Conservation (phyloP, 1,140 invertebrate species). For the Drosophila pseudoobscura region DNA sequence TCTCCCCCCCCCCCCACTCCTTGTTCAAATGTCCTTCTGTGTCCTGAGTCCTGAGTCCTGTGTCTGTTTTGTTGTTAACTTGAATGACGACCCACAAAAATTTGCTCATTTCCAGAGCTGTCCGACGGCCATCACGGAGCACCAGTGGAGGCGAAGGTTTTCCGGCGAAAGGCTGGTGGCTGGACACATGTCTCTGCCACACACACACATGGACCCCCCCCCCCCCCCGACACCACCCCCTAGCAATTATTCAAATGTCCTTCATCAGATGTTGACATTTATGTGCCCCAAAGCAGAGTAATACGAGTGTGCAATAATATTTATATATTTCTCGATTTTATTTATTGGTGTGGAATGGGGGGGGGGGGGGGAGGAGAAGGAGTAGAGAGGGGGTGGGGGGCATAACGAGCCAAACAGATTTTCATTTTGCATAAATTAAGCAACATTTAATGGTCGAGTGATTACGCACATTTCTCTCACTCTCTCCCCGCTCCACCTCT, state of each 20-base stretch:
- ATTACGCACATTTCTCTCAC: slow-evolving; percentile 4
- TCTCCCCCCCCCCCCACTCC: too few relatives aligned
- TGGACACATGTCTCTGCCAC: slow-evolving; percentile 11
- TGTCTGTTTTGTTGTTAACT: slow-evolving; percentile 65
- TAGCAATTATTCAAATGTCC: slow-evolving; percentile 45
- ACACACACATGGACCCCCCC: not conserved
- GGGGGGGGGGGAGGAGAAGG: not conserved
- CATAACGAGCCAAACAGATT: slow-evolving; percentile 42
- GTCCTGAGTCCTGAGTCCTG: not conserved
- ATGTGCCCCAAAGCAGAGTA: slow-evolving; percentile 15
- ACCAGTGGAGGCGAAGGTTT: too few relatives aligned
- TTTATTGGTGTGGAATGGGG: slow-evolving; percentile 18
- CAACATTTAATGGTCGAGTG: slow-evolving; percentile 28
- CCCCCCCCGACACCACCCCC: too few relatives aligned
- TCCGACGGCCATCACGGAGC: slow-evolving; percentile 9
- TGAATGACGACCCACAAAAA: slow-evolving; percentile 59
- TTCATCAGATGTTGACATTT: slow-evolving; percentile 37
- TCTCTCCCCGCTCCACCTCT: too few relatives aligned
- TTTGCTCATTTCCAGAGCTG: slow-evolving; percentile 68
- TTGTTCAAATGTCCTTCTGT: slow-evolving; percentile 23
- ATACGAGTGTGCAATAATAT: slow-evolving; percentile 31
- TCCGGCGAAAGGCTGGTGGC: not conserved
- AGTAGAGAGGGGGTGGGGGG: not conserved
- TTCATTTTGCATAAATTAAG: slow-evolving; percentile 49
- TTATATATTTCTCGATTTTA: slow-evolving; percentile 14